Evolutionary conservation across 2,113 vertebrate species (phyloP).

Genomic region (Menidia beryllina): DNA sequence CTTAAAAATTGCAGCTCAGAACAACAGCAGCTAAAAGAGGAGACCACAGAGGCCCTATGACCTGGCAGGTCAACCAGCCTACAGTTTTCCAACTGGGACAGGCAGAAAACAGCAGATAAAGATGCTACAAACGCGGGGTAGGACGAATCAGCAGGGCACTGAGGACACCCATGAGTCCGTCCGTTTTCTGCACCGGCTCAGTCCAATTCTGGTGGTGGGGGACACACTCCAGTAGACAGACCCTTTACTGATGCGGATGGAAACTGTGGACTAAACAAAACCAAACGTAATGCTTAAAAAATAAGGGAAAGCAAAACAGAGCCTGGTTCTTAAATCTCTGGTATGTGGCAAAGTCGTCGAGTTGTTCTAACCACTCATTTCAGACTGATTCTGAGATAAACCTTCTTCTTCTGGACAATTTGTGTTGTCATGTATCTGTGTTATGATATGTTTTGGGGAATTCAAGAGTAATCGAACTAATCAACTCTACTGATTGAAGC

Average conservation of each 20-base stretch:
- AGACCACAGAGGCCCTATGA: not conserved
- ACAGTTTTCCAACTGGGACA: not conserved
- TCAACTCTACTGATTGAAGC: too few relatives aligned
- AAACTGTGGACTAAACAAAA: not conserved
- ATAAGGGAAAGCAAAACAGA: not conserved
- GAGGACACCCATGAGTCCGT: too few relatives aligned
- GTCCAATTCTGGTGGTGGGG: too few relatives aligned
- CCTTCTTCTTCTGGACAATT: too few relatives aligned
- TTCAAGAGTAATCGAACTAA: too few relatives aligned
- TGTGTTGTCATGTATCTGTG: too few relatives aligned
- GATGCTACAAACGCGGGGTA: not conserved
- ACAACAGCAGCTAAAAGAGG: constrained; percentile 31
- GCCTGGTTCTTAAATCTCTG: not conserved
- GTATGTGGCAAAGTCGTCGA: too few relatives aligned
- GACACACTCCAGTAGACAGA: not conserved
- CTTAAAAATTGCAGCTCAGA: constrained; percentile 36
- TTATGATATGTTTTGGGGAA: too few relatives aligned
- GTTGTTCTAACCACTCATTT: too few relatives aligned
- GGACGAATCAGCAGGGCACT: too few relatives aligned
- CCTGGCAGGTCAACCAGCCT: not conserved
- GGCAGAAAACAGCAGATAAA: not conserved
- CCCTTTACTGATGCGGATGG: not conserved
- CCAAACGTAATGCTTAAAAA: constrained; percentile 3
- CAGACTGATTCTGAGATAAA: too few relatives aligned
- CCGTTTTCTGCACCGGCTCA: too few relatives aligned